Percentiles rank a stretch among this genome's conserved stretches.
phyloP scores from a whole-genome alignment of 2,113 vertebrate species.

The Montifringilla adamsi region DNA sequence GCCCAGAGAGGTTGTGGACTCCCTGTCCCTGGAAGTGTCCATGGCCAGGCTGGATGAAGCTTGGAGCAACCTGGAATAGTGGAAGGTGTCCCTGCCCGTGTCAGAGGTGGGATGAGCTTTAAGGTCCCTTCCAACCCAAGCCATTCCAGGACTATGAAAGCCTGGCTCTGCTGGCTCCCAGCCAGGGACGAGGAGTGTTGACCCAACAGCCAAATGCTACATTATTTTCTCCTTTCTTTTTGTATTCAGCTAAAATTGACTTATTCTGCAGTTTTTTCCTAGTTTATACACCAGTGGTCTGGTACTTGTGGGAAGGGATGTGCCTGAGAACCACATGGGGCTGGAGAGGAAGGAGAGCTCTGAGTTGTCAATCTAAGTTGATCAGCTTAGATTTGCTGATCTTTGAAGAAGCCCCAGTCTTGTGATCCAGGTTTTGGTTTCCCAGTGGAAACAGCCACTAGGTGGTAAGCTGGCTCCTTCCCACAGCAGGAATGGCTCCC shows the following conservation, averaged over 20 bases:
- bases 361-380: not conserved
- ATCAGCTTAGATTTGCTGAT: not conserved
- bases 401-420: not conserved
- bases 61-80: not conserved
- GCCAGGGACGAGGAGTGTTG: not conserved
- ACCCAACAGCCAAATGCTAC: not conserved
- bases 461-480: not conserved
- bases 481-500: not conserved
- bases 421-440: not conserved
- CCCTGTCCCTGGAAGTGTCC: not conserved
- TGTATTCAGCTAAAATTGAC: not conserved
- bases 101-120: not conserved
- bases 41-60: not conserved
- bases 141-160: not conserved
- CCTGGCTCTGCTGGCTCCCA: not conserved
- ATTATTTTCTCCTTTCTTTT: not conserved
- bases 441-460: not conserved
- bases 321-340: not conserved
- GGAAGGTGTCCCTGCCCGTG: not conserved
- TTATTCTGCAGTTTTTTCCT: not conserved
- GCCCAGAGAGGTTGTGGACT: not conserved
- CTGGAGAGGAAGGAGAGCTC: not conserved
- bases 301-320: not conserved
- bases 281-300: accelerated
- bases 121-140: not conserved